phyloP scores from a whole-genome alignment of 2,113 vertebrate species.

The Merops nubicus region DNA sequence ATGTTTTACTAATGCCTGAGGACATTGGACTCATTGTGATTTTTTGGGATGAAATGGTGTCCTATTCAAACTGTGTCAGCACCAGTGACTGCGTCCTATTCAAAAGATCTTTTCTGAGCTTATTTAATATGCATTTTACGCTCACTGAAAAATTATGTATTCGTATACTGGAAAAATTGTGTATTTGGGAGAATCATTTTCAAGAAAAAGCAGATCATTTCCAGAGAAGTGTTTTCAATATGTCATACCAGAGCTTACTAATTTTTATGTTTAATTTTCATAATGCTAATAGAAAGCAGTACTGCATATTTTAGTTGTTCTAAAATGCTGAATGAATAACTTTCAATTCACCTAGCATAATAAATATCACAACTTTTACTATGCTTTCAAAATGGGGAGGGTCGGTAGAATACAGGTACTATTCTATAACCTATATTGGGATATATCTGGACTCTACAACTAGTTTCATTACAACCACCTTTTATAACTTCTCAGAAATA shows the following conservation, averaged over 20 bases:
- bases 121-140: background rate
- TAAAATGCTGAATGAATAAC: background rate
- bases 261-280: background rate
- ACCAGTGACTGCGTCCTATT: background rate
- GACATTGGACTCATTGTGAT: background rate
- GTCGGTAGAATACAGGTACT: background rate
- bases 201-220: background rate
- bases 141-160: background rate
- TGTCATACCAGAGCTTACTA: background rate
- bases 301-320: background rate
- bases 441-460: background rate
- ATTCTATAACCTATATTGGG: background rate
- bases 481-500: background rate
- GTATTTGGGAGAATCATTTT: background rate
- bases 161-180: background rate
- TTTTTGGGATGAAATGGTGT: background rate
- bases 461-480: background rate
- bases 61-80: background rate
- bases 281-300: background rate
- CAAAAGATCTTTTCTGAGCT: background rate
- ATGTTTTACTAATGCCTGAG: background rate
- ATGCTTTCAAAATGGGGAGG: background rate
- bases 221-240: background rate
- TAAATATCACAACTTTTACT: background rate
- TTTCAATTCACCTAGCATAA: background rate